Conservation (phyloP, 2,888 invertebrate species). For the Colostygia pectinataria region DNA sequence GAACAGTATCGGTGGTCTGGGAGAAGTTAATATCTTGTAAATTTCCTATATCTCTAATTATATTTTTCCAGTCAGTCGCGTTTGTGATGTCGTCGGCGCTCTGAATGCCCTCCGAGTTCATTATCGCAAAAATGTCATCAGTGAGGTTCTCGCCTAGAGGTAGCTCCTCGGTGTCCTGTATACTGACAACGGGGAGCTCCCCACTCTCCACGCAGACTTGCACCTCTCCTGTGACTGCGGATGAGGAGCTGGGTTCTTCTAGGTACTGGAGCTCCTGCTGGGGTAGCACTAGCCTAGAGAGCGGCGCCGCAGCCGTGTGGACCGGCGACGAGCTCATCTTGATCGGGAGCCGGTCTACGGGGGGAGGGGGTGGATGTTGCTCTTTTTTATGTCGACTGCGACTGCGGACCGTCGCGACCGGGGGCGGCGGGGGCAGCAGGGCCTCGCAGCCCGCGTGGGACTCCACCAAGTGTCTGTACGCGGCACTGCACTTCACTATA, state of each 20-base stretch:
- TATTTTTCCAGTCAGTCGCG: slow-evolving; percentile 78
- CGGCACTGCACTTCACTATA: slow-evolving; percentile 90
- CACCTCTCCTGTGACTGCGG: slow-evolving; percentile 64
- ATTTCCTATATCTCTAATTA: slow-evolving; percentile 76
- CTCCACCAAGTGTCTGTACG: slow-evolving; percentile 87
- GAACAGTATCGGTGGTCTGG: slow-evolving; percentile 58
- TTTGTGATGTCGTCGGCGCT: slow-evolving; percentile 77
- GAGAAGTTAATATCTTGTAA: slow-evolving; percentile 76
- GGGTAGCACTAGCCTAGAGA: slow-evolving; percentile 69
- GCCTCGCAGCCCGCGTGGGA: slow-evolving; percentile 74
- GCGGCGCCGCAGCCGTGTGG: slow-evolving; percentile 63
- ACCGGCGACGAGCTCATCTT: slow-evolving; percentile 63
- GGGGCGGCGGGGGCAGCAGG: slow-evolving; percentile 73
- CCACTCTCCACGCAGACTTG: slow-evolving; percentile 74
- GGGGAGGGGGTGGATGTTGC: slow-evolving; percentile 53
- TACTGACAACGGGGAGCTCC: slow-evolving; percentile 78
- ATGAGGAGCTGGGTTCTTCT: slow-evolving; percentile 62
- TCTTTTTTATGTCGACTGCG: slow-evolving; percentile 74
- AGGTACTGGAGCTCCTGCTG: slow-evolving; percentile 68
- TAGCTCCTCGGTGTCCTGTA: slow-evolving; percentile 77
- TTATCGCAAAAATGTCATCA: slow-evolving; percentile 77
- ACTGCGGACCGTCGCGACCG: slow-evolving; percentile 56
- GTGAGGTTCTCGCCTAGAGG: slow-evolving; percentile 75
- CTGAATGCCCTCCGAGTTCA: slow-evolving; percentile 79
- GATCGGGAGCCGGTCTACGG: slow-evolving; percentile 60